Evolutionary conservation across 64 coral and sea anemone species (phyloP), one percentile per base, ranked within the genome.

Genomic region (Acropora yongei): DNA sequence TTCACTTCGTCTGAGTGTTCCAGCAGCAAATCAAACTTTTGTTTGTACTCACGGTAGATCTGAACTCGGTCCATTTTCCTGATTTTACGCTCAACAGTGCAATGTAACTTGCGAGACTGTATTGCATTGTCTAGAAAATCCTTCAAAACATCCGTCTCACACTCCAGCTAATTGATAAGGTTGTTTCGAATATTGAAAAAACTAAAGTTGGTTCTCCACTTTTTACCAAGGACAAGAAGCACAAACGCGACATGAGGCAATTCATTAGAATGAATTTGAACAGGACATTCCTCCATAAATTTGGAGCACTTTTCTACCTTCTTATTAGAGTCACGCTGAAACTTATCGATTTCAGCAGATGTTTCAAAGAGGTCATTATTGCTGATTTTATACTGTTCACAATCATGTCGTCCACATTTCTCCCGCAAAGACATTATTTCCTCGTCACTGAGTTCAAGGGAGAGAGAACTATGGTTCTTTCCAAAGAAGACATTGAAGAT

Each of bases 311-410:
- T 57, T 3, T 80, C 50, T 20, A 80, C 49, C 78, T 77, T 77
- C 43, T 68, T 83, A 17, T 83, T 12, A 12, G 65, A 83, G 68
- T 83, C 58, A 44, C 48, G 9, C 8, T 40, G 63, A 47, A 85
- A 10, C 83, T 12, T 57, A 75, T 91, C 90, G 16, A 91, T 20
- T 61, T 91, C 41, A n/a, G 84, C 90, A 18, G 80, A 91, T 75
- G 82, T 74, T 61, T 1, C 61, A 11, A 84, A 58, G 42, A 83
- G 44, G 12, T 91, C 49, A 1, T 43, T 51, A 12, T 42, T 45
- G 39, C 48, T 41, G 40, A 18, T 57, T 49, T 74, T 30, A 17
- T 82, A 82, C n/a, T 63, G 12, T 14, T 68, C 55, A 11, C 78
- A 82, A 18, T 83, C 80, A 3, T 76, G 80, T 14, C 7, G 44